Conservation (phyloP, 2,797 vertebrate genomes). For the Coilia nasus region DNA sequence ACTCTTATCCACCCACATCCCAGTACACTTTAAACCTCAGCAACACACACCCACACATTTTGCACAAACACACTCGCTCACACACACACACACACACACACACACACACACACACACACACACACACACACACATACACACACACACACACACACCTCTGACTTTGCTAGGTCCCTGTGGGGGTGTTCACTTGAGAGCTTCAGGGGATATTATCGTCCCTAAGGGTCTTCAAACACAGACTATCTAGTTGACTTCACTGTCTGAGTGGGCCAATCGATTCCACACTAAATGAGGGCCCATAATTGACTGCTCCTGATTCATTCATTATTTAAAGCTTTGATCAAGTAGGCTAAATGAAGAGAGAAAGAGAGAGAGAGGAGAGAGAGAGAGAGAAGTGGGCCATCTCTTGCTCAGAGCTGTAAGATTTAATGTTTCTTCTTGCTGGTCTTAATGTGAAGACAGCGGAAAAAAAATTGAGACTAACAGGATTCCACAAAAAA, state of each 20-base stretch:
- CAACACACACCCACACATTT: neutral
- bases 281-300: constrained; percentile 64
- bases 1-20: neutral
- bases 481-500: neutral
- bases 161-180: constrained; percentile 37
- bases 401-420: neutral
- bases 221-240: constrained; percentile 29
- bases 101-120: constrained; percentile 9
- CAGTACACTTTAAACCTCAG: too few relatives aligned
- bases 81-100: constrained; percentile 32
- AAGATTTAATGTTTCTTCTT: constrained; percentile 27
- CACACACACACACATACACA: constrained; percentile 27
- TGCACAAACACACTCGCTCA: neutral
- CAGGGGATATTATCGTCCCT: constrained; percentile 40
- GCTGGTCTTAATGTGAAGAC: constrained; percentile 38
- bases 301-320: constrained; percentile 58
- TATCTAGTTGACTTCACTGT: constrained; percentile 43
- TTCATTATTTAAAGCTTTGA: constrained; percentile 71
- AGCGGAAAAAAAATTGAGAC: neutral
- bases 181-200: constrained; percentile 45
- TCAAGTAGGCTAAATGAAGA: constrained; percentile 60
- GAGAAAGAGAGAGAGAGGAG: neutral
- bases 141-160: constrained; percentile 25
- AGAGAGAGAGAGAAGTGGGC: constrained; percentile 2
- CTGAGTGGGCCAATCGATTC: constrained; percentile 49